Base-by-base conservation (phyloP, 2,113 vertebrate species). In the Proteles cristata region DNA sequence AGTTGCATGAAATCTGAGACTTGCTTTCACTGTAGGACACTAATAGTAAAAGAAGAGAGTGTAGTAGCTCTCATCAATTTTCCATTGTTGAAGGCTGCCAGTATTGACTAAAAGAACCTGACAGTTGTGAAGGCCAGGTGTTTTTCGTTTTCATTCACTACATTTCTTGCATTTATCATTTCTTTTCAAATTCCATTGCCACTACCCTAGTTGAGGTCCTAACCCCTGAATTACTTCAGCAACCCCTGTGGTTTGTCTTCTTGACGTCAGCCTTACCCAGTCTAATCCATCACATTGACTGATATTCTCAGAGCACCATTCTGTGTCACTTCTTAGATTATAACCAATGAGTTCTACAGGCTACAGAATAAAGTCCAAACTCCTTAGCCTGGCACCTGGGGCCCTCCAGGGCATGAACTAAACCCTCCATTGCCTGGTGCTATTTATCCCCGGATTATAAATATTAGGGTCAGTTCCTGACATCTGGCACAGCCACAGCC, bases 391-490 rank as follows among this genome's bases (percentile, higher is more conserved):
- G 69, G 55, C 23, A 39, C 28, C 39, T 19, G 14, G 84, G 31
- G 28, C 26, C 28, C 25, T 76, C 55, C 5, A 43, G 23, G 9
- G 1, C 50, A 50, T 90, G 43, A 68, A 83, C 45, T 79, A 23
- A 94, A 81, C 31, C 14, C 17, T 7, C 6, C 35, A 68, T 94
- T 88, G 16, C 5, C 33, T 48, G 25, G 69, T 82, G 21, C 65
- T 61, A 11, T 80, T 94, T 85, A 68, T 93, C 31, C 63, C 81
- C n/a, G 91, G 89, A 89, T 43, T 84, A 82, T 15, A 97, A 88
- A 26, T 81, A 35, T 91, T n/a, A 66, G n/a, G 68, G 17, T 91
- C 33, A 93, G 26, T 45, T 89, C 69, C 71, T 95, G 69, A 90
- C 23, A 61, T 88, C 50, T 88, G 74, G n/a, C 2, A 71, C 10